Percentiles rank a stretch among this genome's conserved stretches.
Conservation (phyloP, 2,113 vertebrate species). For the Centrocercus urophasianus region DNA sequence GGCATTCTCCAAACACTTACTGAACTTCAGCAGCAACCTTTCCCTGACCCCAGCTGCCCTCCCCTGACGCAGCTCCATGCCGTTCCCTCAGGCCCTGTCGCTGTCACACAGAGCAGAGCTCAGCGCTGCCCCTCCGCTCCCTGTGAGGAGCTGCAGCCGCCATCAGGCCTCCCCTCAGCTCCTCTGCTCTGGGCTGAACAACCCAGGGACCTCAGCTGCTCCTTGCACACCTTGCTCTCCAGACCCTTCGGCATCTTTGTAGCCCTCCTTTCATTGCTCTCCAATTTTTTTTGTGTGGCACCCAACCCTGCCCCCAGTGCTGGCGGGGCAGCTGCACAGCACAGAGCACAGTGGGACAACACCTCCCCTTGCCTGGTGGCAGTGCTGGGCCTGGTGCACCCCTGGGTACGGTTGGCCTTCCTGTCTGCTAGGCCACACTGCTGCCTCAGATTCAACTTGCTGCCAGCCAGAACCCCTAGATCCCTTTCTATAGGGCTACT, state of each 20-base stretch:
- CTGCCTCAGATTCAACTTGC: not conserved
- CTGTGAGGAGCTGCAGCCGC: too few species aligned
- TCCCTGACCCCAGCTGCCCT: not conserved
- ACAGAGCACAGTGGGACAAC: not conserved
- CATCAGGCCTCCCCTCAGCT: too few species aligned
- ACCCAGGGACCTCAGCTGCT: too few species aligned
- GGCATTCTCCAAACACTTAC: not conserved
- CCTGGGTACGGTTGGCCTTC: not conserved
- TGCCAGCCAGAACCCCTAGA: not conserved
- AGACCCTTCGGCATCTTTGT: not conserved
- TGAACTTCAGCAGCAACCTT: not conserved
- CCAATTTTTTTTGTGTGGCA: too few species aligned
- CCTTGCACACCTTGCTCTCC: not conserved
- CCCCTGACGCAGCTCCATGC: not conserved
- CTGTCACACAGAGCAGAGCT: not conserved
- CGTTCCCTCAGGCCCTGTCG: not conserved
- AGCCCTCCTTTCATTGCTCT: not conserved
- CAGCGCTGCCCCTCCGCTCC: not conserved
- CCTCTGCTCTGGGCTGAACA: too few species aligned
- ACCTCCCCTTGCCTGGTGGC: too few species aligned
- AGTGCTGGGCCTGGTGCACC: too few species aligned
- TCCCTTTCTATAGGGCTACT: not conserved
- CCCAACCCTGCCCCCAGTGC: not conserved
- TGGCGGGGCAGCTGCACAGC: not conserved
- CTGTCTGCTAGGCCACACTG: not conserved